A percentile compares a stretch with the other conserved stretches of the same genome.
These are phyloP conservation scores for Zeuzera pyrina DNA, from an alignment of 2,888 invertebrate genomes.

Conservation along the genomic window DNA sequence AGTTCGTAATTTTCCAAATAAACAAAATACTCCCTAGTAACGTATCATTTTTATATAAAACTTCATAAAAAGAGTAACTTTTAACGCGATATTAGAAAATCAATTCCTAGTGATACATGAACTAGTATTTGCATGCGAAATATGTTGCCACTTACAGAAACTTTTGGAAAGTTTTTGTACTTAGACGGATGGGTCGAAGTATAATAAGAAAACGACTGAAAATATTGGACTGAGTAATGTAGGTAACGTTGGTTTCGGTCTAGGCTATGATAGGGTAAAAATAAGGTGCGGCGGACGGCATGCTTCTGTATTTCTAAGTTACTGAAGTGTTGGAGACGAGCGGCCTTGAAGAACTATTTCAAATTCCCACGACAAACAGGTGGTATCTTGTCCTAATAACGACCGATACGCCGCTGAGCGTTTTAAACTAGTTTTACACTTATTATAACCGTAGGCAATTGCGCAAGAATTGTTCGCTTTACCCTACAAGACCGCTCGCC, in stretches of 20 bases:
- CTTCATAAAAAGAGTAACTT: slow-evolving; percentile 12
- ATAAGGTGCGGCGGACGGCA: slow-evolving; percentile 63
- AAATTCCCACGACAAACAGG: slow-evolving; percentile 14
- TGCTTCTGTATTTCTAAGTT: slow-evolving; percentile 49
- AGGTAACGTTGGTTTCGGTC: slow-evolving; percentile 62
- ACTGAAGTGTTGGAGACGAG: slow-evolving; percentile 32
- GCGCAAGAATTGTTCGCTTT: slow-evolving; percentile 14
- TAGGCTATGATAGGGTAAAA: slow-evolving; percentile 55
- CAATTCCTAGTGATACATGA: slow-evolving; percentile 7
- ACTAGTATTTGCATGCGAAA: slow-evolving; percentile 11
- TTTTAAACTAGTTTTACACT: slow-evolving; percentile 21
- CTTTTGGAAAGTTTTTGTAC: slow-evolving; percentile 51
- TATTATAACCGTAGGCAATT: slow-evolving; percentile 10
- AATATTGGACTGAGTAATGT: slow-evolving; percentile 70
- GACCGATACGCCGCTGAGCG: slow-evolving; percentile 9
- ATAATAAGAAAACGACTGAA: slow-evolving; percentile 70
- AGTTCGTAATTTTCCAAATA: slow-evolving; percentile 31
- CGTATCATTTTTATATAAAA: slow-evolving; percentile 26
- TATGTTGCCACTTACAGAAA: slow-evolving; percentile 31
- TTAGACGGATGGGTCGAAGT: slow-evolving; percentile 60
- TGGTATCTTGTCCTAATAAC: slow-evolving; percentile 11
- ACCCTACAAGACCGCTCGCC: slow-evolving; percentile 31
- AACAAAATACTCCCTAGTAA: slow-evolving; percentile 31
- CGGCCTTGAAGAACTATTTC: slow-evolving; percentile 20
- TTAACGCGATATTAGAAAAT: slow-evolving; percentile 18